Conservation (phyloP, 2,113 vertebrate species). For the Otocyon megalotis region DNA sequence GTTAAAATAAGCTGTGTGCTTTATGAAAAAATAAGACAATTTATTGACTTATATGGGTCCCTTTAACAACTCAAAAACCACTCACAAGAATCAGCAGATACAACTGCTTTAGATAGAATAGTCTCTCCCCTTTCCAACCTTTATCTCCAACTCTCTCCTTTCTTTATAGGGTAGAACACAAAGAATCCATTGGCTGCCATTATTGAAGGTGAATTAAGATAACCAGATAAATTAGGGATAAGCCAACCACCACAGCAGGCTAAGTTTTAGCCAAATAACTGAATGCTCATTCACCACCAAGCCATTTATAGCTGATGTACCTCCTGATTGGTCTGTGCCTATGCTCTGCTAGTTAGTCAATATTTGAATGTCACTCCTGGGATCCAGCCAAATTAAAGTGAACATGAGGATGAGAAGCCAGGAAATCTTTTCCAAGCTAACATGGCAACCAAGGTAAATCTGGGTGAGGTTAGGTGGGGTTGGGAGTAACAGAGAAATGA, state of each 20-base stretch:
- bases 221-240: neutral
- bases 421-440: neutral
- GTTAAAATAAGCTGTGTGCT: neutral
- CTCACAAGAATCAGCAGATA: neutral
- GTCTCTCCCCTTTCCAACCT: neutral
- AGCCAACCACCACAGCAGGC: neutral
- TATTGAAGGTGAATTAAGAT: neutral
- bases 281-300: neutral
- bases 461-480: accelerated
- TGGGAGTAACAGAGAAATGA: neutral
- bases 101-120: neutral
- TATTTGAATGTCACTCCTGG: neutral
- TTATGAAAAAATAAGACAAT: neutral
- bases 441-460: neutral
- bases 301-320: neutral
- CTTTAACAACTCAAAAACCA: neutral
- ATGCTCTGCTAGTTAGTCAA: neutral
- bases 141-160: neutral
- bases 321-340: neutral
- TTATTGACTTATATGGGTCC: neutral
- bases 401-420: neutral
- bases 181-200: neutral
- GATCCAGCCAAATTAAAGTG: neutral
- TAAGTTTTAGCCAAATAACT: neutral
- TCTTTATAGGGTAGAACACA: neutral